Conservation (phyloP, 2,797 vertebrate species). For the Myoxocephalus aenaeus region DNA sequence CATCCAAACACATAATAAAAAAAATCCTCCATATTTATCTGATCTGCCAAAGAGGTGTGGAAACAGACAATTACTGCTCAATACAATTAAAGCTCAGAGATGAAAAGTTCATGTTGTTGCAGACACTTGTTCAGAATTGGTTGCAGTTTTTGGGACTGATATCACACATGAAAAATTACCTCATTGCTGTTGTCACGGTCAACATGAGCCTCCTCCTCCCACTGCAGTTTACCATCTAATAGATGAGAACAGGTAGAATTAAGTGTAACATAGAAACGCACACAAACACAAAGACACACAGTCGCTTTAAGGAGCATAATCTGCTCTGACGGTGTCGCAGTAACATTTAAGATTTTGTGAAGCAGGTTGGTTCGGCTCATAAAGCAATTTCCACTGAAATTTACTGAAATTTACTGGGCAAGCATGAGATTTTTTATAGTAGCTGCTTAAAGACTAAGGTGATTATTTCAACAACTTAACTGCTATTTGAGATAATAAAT, state of each 20-base stretch:
- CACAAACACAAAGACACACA: background rate
- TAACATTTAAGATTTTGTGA: background rate
- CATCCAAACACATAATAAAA: no score
- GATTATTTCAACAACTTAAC: background rate
- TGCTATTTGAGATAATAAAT: background rate
- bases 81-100: background rate
- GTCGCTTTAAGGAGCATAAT: background rate
- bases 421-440: background rate
- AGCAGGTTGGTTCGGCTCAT: background rate
- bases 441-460: background rate
- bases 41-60: background rate
- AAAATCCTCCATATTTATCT: background rate
- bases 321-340: background rate
- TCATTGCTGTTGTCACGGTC: slow-evolving; percentile 91
- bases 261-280: background rate
- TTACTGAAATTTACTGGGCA: background rate
- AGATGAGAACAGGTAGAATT: slow-evolving; percentile 29
- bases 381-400: background rate
- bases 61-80: background rate
- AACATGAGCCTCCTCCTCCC: slow-evolving; percentile 93
- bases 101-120: background rate
- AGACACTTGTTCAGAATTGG: background rate
- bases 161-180: slow-evolving; percentile 72
- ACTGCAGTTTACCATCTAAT: slow-evolving; percentile 92
- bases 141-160: background rate